Percentiles rank a stretch among this genome's conserved stretches.
Conservation (phyloP, 2,113 vertebrate species). For the Sarotherodon lohbergeri region DNA sequence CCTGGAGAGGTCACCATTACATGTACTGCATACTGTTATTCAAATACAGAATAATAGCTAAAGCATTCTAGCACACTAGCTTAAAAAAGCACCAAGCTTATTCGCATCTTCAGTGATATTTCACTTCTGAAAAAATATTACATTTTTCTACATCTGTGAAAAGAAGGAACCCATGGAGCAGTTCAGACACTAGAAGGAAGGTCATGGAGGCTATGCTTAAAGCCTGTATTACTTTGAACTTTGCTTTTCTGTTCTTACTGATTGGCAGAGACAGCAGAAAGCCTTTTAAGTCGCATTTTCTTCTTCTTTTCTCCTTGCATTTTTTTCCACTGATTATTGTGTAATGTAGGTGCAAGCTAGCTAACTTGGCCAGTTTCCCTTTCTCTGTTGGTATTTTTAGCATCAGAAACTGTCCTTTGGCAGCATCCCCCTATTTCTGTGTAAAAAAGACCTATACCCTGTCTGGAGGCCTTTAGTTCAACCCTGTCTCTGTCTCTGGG, state of each 20-base stretch:
- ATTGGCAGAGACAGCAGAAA: background rate
- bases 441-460: background rate
- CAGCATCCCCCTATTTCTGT: conserved; percentile 2
- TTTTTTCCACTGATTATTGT: background rate
- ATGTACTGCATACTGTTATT: background rate
- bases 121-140: background rate
- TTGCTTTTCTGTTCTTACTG: background rate
- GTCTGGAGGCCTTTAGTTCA: conserved; percentile 28
- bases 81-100: background rate
- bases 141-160: background rate
- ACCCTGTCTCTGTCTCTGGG: background rate
- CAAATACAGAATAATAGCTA: background rate
- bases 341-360: background rate
- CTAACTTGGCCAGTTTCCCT: background rate
- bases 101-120: background rate
- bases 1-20: background rate
- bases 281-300: background rate
- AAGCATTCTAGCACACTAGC: background rate
- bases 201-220: background rate
- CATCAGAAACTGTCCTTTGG: conserved; percentile 27
- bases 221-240: background rate
- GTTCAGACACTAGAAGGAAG: background rate
- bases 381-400: conserved; percentile 48
- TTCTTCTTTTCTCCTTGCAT: background rate
- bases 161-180: background rate